These are phyloP conservation scores for Novumbra hubbsi DNA, from an alignment of 2,797 vertebrate species.

Conservation along the genomic window DNA sequence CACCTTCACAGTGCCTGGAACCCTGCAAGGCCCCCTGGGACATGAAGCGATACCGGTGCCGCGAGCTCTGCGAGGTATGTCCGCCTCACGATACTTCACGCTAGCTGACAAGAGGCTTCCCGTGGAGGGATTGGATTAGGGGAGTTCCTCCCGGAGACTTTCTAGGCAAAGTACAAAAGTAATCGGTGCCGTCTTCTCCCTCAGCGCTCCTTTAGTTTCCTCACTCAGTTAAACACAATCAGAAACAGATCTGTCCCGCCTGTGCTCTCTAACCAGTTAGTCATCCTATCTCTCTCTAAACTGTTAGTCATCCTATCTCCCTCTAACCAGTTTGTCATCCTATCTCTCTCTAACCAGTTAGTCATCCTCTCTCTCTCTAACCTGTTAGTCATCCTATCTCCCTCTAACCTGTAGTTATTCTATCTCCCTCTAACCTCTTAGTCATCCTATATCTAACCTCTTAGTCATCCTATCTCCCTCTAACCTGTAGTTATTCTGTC, in stretches of 20 bases:
- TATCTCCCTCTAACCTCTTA: no score
- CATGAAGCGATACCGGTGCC: slow-evolving; percentile 76
- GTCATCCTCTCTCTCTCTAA: neutral
- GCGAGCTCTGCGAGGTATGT: slow-evolving; percentile 87
- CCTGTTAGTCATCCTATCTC: no score
- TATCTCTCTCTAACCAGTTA: no score
- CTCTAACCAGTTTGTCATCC: no score
- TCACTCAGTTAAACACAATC: neutral
- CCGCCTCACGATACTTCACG: neutral
- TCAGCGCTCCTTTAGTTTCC: neutral
- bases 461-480: no score
- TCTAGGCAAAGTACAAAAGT: neutral
- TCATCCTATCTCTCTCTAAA: neutral
- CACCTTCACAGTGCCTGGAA: slow-evolving; percentile 83
- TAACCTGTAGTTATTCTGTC: neutral
- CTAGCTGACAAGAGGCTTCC: neutral
- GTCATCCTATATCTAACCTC: neutral
- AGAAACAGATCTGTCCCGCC: slow-evolving; percentile 2
- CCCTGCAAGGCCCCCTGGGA: slow-evolving; percentile 88
- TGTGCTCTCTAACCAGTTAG: neutral
- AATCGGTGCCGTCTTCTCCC: neutral
- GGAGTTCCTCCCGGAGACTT: neutral
- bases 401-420: no score
- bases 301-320: no score
- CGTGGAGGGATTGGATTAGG: neutral